A percentile compares a stretch with the other conserved stretches of the same genome.
Conservation (phyloP, 2,797 vertebrate genomes). For the Ispidina lecontei region DNA sequence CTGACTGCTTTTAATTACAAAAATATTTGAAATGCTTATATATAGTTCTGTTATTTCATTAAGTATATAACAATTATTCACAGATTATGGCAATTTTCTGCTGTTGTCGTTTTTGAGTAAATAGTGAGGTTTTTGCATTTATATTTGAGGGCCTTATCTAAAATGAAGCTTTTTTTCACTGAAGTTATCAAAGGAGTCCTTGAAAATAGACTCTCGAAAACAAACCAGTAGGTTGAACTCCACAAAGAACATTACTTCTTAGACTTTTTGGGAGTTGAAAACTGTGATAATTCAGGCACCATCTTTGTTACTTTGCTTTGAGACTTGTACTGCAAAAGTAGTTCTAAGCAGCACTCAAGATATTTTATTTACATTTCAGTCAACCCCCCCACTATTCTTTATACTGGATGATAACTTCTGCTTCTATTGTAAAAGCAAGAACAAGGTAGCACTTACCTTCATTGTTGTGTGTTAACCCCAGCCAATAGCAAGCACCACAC, state of each 20-base stretch:
- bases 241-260: background rate
- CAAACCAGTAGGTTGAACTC: background rate
- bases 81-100: background rate
- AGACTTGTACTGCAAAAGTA: background rate
- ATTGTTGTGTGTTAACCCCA: background rate
- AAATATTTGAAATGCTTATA: background rate
- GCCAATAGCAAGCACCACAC: background rate
- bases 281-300: background rate
- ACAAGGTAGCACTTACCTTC: background rate
- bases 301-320: background rate
- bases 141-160: background rate
- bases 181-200: background rate
- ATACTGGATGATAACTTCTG: background rate
- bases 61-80: background rate
- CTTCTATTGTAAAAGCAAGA: background rate
- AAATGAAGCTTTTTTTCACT: background rate
- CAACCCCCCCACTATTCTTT: background rate
- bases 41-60: background rate
- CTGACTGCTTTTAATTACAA: background rate
- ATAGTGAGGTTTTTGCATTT: background rate
- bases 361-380: conserved; percentile 17
- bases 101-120: background rate
- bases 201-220: background rate
- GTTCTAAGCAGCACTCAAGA: background rate
- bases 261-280: background rate